Percentiles rank a stretch among this genome's conserved stretches.
Evolutionary conservation across 2,888 invertebrate genomes (phyloP).

Genomic region (Xestia rhomboidea): DNA sequence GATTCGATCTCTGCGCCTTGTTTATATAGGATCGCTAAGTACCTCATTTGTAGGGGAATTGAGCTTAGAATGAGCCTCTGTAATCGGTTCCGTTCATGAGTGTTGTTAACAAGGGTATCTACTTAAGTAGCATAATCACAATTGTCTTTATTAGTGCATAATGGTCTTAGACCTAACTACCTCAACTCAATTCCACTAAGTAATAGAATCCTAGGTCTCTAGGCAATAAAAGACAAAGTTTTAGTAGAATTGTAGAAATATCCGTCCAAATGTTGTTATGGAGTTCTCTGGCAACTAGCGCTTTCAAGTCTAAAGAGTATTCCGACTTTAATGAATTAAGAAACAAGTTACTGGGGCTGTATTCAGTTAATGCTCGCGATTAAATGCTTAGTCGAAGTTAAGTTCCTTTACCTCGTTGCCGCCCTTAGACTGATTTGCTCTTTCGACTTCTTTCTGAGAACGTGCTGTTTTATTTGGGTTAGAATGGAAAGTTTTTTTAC

Average conservation of each 20-base stretch:
- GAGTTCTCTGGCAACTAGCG: constrained; percentile 27
- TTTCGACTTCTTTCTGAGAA: constrained; percentile 23
- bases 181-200: not conserved
- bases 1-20: constrained; percentile 33
- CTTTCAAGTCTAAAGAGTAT: constrained; percentile 11
- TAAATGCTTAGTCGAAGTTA: constrained; percentile 52
- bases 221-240: constrained; percentile 20
- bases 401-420: constrained; percentile 36
- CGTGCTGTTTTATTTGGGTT: constrained; percentile 25
- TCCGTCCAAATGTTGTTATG: constrained; percentile 15
- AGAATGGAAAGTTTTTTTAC: constrained; percentile 3
- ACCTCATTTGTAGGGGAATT: constrained; percentile 34
- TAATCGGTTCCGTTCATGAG: constrained; percentile 46
- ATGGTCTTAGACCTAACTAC: constrained; percentile 11
- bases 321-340: constrained; percentile 51
- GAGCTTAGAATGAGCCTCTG: constrained; percentile 31
- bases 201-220: not conserved
- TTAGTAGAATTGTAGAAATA: constrained; percentile 12
- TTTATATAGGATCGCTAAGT: constrained; percentile 40
- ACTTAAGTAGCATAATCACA: constrained; percentile 17
- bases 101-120: constrained; percentile 43
- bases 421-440: constrained; percentile 30
- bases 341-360: constrained; percentile 52
- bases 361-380: constrained; percentile 54
- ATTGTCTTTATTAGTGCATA: constrained; percentile 42